Evolutionary conservation across 2,797 vertebrate genomes (phyloP), one percentile per base, ranked within the genome.

Genomic region (Bovichtus variegatus): DNA sequence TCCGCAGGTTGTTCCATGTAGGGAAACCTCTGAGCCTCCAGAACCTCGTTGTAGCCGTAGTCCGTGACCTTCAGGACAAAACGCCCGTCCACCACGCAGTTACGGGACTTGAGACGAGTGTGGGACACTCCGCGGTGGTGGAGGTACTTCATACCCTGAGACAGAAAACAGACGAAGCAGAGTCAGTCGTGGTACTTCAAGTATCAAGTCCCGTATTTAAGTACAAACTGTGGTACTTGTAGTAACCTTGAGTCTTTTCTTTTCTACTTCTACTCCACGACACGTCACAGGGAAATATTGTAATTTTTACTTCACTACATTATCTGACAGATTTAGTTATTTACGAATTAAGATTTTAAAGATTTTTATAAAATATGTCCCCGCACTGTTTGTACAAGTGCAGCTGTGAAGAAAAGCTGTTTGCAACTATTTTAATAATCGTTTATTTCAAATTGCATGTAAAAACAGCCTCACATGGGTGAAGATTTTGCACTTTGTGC

Each of bases 101-200:
- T 96, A 4, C 95, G 90, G 25, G 95, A 95, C 76, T 96, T 96
- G 6, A 96, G 91, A 12, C 94, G 94, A 44, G 86, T 84, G 61
- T 96, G 95, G 57, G 66, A 85, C 29, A 95, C 83, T 0, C 83
- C 87, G 1, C 89, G 90, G 55, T 95, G 92, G 78, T 96, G 95
- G 15, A 96, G 93, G 85, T 96, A 95, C 88, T 92, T 96, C 95
- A 96, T 96, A 9, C 95, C 95, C 95, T 95, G 67, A 49, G 40
- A 57, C 5, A 58, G 21, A 40, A 25, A 16, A 54, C 8, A 34
- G 5, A 51, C 15, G 58, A 29, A 34, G 34, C 31, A 27, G 27
- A n/a, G n/a, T n/a, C n/a, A n/a, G n/a, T n/a, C n/a, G n/a, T n/a
- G n/a, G n/a, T n/a, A n/a, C n/a, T n/a, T n/a, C n/a, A n/a, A n/a